Evolutionary conservation across 2,113 vertebrate genomes (phyloP), one percentile per base, ranked within the genome.

Genomic region (Benitochromis conjunctus): DNA sequence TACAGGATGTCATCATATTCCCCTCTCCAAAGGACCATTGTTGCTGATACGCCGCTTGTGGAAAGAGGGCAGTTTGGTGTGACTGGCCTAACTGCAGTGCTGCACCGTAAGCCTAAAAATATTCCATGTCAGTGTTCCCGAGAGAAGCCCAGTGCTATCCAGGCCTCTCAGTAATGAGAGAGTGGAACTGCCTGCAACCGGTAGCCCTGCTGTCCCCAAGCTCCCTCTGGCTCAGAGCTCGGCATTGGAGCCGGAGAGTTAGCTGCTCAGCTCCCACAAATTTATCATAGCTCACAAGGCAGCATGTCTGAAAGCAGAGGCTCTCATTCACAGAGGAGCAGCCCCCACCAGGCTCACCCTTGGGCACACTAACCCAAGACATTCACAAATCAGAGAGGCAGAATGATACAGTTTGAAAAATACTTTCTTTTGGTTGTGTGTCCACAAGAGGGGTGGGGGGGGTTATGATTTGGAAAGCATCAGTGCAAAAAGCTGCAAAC

Each of bases 81-180:
- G 92, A 94, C 92, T 93, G 91, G 90, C 92, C 93, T 89, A 87
- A 93, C 91, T 94, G 94, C 92, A 92, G 85, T 81, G 87, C 91
- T 93, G 94, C 89, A 93, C 83, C 71, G 78, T 82, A 81, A 87
- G 91, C 94, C 95, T 96, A 96, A 96, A 96, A 96, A 96, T 96
- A 96, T 93, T 94, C 89, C 66, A 76, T 93, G 92, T 91, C 93
- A 93, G 90, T 83, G 88, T 84, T 96, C 95, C 95, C 93, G 41
- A 84, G 96, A 95, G 95, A 82, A 89, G 83, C 82, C 89, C 87
- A 81, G 90, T 71, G 84, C 92, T 92, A 92, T 94, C 94, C 94
- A 89, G 95, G 94, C 91, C 94, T 94, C 92, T 94, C 92, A 78
- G 94, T 97, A 96, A 96, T 95, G 95, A 97, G 95, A 94, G 93